A percentile compares a stretch with the other conserved stretches of the same genome.
Conservation (phyloP, 2,888 invertebrate genomes). For the Pyrgus malvae region DNA sequence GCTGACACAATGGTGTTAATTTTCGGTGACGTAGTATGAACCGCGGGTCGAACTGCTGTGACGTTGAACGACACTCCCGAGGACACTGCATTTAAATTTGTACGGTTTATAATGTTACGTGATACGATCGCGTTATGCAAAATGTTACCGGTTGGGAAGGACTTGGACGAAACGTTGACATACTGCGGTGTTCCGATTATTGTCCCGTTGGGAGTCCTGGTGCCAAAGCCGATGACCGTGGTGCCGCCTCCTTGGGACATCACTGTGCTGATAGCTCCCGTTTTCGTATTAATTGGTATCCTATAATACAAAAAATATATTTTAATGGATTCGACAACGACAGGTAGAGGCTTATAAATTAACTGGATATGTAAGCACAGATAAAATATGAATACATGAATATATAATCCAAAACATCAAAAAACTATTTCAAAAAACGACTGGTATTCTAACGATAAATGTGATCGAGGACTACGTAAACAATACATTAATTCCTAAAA, state of each 20-base stretch:
- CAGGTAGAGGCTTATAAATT: too few species aligned
- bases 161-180: constrained; percentile 73
- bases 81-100: constrained; percentile 48
- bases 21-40: constrained; percentile 63
- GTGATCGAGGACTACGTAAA: too few species aligned
- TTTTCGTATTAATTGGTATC: constrained; percentile 70
- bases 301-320: constrained; percentile 49
- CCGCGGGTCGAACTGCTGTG: constrained; percentile 57
- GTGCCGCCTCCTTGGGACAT: constrained; percentile 77
- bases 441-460: too few species aligned
- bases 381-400: too few species aligned
- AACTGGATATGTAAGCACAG: too few species aligned
- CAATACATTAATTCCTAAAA: too few species aligned
- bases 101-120: constrained; percentile 69
- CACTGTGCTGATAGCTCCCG: constrained; percentile 71
- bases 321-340: too few species aligned
- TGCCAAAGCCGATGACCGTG: constrained; percentile 72
- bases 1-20: constrained; percentile 58
- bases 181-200: constrained; percentile 71
- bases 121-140: constrained; percentile 77
- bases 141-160: constrained; percentile 76
- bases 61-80: constrained; percentile 67
- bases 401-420: too few species aligned
- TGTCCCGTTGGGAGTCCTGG: constrained; percentile 64
- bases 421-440: too few species aligned